Base-by-base conservation (phyloP, 1,140 invertebrate species). In the Saccostrea echinata region DNA sequence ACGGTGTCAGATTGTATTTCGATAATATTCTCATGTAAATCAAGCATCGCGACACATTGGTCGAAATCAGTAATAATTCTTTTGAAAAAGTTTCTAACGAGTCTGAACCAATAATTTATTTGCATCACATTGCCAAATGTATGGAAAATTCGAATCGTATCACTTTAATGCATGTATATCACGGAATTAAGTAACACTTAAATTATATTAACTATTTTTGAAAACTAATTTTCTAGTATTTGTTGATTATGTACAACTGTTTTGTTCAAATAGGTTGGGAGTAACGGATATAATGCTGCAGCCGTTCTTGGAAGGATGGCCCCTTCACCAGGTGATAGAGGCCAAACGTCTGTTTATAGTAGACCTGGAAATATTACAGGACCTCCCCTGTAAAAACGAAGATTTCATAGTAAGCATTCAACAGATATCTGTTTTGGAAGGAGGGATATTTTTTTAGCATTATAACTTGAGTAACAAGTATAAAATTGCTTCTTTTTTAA, bases 331-430 rank as follows among this genome's bases (percentile, higher is more conserved):
- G 71, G 94, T 95, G 27, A 90, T 96, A 6, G 91, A 94, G 81
- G 90, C 93, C 1, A 95, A 96, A 55, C 94, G 95, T 80, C 91
- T 96, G 12, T 96, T 96, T 90, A 93, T 96, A 0, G 94, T 95
- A 51, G 95, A 96, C 90, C 91, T 95, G 18, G 91, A 94, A 88
- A 94, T 96, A 21, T 88, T 96, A 71, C 91, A 95, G 82, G 94
- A 92, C 12, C 88, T 96, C 1, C 87, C 90, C 8, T 89, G 89
- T 55, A 88, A 87, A 85, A 87, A 90, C 80, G 85, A 90, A 16
- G 86, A 89, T 27, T 92, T 90, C 61, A 68, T 90, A 68, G 92
- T 93, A 87, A 90, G 90, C 90, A 57, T 21, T 3, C 11, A 11
- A 13, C 8, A 0, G 24, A 3, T 1, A 6, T 12, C 13, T 16